Base-by-base conservation (phyloP, 2,888 invertebrate species). In the Hypomecis atomaria region DNA sequence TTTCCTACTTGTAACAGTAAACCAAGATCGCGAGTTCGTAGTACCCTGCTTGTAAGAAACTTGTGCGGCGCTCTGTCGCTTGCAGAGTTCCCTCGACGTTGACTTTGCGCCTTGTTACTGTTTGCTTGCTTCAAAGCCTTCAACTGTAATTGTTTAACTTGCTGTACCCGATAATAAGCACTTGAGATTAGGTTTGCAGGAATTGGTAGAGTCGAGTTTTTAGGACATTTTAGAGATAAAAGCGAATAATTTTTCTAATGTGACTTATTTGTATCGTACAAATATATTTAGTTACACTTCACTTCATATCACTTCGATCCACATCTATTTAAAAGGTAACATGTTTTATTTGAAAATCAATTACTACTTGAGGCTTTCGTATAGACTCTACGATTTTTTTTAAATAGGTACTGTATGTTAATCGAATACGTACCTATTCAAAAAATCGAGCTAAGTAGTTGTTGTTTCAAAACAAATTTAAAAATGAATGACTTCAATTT, bases 71-170 rank as follows among this genome's bases (percentile, higher is more conserved):
- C 55, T 68, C 68, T 67, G 70, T 70, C 71, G 69, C 65, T 72
- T 70, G 67, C 67, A 70, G 76, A 73, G 71, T 74, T 77, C 76
- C 76, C 76, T 78, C 71, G 72, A 66, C 76, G 76, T 78, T 80
- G 77, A 78, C 79, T 82, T 81, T 76, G 71, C 76, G 78, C 77
- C 81, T 81, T 80, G 77, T 78, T 78, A 78, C 77, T 81, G 78
- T 79, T 82, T 81, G 69, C 68, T 70, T 65, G 67, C 66, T 47
- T 73, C 71, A 73, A 71, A 71, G 68, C 68, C 69, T 69, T 73
- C 70, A 68, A 70, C 61, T 67, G 70, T 73, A 71, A 71, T 71
- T 73, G 71, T 71, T 70, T 71, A 71, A 71, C 69, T 72, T 72
- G 69, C 69, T 67, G 68, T 71, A 67, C 69, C 68, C 65, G 65